These are phyloP conservation scores for Scaptomyza polygonia DNA, from an alignment of 2,888 invertebrate species.

Conservation along the genomic window DNA sequence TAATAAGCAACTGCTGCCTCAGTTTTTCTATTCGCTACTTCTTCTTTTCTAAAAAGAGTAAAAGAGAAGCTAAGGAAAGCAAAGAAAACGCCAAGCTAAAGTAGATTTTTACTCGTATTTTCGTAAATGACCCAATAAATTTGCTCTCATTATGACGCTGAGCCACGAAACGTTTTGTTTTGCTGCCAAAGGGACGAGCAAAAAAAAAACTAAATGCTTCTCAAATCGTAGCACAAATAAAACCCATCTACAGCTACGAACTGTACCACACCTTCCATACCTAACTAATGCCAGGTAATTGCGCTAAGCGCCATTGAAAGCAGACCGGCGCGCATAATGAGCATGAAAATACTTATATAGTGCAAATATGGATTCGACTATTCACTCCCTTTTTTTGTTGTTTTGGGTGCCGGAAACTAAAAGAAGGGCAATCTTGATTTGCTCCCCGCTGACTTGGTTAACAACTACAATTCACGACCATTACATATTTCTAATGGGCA, in stretches of 20 bases:
- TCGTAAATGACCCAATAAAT: constrained; percentile 79
- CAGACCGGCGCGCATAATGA: constrained; percentile 70
- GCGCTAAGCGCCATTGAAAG: constrained; percentile 65
- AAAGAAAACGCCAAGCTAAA: constrained; percentile 44
- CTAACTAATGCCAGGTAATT: constrained; percentile 67
- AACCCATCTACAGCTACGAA: constrained; percentile 21
- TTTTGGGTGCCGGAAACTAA: constrained; percentile 23
- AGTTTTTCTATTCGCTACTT: constrained; percentile 22
- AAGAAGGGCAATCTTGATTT: constrained; percentile 47
- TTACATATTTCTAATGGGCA: constrained; percentile 25
- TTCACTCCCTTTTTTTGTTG: constrained; percentile 12
- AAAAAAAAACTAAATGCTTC: constrained; percentile 69
- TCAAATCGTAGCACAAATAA: constrained; percentile 53
- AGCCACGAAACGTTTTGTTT: constrained; percentile 73
- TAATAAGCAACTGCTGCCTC: constrained; percentile 70
- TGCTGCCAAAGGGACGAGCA: constrained; percentile 57
- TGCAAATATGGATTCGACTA: constrained; percentile 68
- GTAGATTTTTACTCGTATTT: constrained; percentile 72
- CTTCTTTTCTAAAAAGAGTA: constrained; percentile 25
- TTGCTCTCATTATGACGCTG: constrained; percentile 78
- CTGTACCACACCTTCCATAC: constrained; percentile 2
- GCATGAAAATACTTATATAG: constrained; percentile 69
- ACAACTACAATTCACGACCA: constrained; percentile 5
- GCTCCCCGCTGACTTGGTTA: constrained; percentile 34
- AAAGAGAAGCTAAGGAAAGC: constrained; percentile 21